Evolutionary conservation across 2,113 vertebrate genomes (phyloP).

Genomic region (Otocyon megalotis): DNA sequence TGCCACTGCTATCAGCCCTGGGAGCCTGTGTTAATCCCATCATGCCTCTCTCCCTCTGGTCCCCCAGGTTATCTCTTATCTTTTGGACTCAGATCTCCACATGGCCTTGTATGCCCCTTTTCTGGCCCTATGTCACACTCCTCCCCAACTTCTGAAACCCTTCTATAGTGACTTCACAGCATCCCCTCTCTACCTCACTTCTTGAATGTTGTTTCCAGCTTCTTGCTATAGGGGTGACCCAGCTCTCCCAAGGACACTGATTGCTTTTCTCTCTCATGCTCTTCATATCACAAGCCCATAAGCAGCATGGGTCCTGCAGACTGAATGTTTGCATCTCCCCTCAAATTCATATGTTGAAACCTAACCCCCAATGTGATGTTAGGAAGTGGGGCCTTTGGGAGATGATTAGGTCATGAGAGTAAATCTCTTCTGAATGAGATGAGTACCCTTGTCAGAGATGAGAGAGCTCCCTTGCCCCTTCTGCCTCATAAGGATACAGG

Average conservation of each 20-base stretch:
- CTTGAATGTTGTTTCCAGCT: not conserved
- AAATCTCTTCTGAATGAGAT: not conserved
- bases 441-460: not conserved
- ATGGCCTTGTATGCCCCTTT: not conserved
- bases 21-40: not conserved
- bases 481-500: not conserved
- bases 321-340: not conserved
- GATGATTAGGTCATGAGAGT: not conserved
- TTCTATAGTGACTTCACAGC: not conserved
- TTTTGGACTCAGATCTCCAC: not conserved
- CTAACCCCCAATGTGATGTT: not conserved
- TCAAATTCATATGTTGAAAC: not conserved
- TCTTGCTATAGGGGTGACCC: not conserved
- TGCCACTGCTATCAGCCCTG: not conserved
- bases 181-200: not conserved
- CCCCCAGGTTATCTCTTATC: not conserved
- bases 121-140: not conserved
- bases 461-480: not conserved
- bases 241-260: not conserved
- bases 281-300: not conserved
- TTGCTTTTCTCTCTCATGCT: not conserved
- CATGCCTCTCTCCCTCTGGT: not conserved
- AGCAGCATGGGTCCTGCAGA: too few species aligned
- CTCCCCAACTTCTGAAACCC: not conserved
- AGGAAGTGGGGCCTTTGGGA: not conserved